Conservation (phyloP, 2,797 vertebrate genomes). For the Gorsachius magnificus region DNA sequence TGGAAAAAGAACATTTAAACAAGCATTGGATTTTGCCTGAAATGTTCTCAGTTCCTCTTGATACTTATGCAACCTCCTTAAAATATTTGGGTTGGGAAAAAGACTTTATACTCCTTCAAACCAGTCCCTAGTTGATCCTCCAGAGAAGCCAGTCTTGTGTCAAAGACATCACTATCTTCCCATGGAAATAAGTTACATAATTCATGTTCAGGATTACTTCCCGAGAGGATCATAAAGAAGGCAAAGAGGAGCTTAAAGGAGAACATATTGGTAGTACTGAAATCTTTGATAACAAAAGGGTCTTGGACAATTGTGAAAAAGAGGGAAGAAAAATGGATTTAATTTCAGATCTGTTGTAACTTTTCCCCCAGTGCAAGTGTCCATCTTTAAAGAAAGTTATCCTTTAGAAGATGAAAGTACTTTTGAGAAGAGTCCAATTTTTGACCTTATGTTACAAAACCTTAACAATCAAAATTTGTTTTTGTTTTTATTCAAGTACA, state of each 20-base stretch:
- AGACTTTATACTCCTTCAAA: constrained; percentile 50
- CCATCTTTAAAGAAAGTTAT: constrained; percentile 60
- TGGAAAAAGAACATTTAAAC: constrained; percentile 66
- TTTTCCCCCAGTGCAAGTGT: constrained; percentile 53
- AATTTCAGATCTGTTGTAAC: constrained; percentile 56
- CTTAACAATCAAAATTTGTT: constrained; percentile 72
- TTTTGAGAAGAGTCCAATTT: constrained; percentile 76
- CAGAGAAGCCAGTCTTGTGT: constrained; percentile 37
- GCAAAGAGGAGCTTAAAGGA: constrained; percentile 58
- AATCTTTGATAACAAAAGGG: constrained; percentile 56
- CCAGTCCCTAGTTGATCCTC: constrained; percentile 54
- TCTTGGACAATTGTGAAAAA: constrained; percentile 67
- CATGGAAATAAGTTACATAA: constrained; percentile 44
- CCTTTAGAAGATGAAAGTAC: constrained; percentile 70
- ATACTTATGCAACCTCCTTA: constrained; percentile 60
- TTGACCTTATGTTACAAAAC: constrained; percentile 73
- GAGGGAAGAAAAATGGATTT: constrained; percentile 62
- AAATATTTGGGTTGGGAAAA: constrained; percentile 64
- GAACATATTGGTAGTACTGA: constrained; percentile 49
- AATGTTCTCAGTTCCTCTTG: constrained; percentile 56
- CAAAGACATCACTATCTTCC: constrained; percentile 18
- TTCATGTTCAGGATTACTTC: constrained; percentile 31
- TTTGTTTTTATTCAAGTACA: constrained; percentile 68
- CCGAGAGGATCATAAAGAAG: constrained; percentile 44
- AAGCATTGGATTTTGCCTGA: constrained; percentile 55